phyloP scores from a whole-genome alignment of 2,888 invertebrate genomes.

The Galeopsomyia nigrocyanea region DNA sequence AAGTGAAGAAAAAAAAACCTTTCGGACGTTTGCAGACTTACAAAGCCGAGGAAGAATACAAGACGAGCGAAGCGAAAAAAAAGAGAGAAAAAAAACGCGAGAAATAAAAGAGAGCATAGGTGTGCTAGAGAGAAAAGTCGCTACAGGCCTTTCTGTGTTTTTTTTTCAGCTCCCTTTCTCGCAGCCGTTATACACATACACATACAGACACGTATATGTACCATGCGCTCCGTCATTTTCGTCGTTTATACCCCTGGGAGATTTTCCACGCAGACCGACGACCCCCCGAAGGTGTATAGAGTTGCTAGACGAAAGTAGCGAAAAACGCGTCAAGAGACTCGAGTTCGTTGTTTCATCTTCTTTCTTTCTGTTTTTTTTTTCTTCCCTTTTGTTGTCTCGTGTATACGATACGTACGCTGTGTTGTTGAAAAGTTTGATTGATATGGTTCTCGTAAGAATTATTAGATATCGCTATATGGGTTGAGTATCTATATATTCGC shows the following conservation, averaged over 20 bases:
- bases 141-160: constrained; percentile 19
- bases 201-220: not conserved
- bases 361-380: too few relatives aligned
- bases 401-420: not conserved
- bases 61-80: not conserved
- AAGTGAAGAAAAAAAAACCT: constrained; percentile 3
- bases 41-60: not conserved
- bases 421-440: not conserved
- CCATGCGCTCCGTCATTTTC: constrained; percentile 14
- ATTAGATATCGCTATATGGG: constrained; percentile 5
- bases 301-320: not conserved
- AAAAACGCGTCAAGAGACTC: constrained; percentile 21
- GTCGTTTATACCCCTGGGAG: constrained; percentile 5
- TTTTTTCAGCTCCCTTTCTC: constrained; percentile 16
- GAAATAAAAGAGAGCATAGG: not conserved
- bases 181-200: not conserved
- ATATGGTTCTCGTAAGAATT: constrained; percentile 1
- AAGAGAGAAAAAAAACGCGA: not conserved
- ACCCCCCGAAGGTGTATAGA: not conserved
- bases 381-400: not conserved
- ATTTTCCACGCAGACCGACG: constrained; percentile 16
- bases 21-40: constrained; percentile 20
- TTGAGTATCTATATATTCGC: not conserved
- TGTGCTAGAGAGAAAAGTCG: not conserved
- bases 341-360: constrained; percentile 6